Evolutionary conservation across 1,140 invertebrate species (phyloP).

Genomic region (Aricia agestis): DNA sequence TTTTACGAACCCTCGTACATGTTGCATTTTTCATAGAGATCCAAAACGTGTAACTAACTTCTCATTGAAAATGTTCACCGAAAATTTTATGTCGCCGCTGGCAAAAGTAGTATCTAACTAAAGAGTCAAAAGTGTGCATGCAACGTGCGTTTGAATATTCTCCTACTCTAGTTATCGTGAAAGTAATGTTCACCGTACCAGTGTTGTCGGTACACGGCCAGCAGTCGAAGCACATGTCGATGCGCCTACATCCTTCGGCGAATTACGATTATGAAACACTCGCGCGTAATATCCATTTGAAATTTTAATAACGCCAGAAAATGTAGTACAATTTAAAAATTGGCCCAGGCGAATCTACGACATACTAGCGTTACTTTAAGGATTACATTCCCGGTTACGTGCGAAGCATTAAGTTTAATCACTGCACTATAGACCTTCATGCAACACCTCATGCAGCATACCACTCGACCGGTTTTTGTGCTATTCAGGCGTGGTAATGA

Average conservation of each 20-base stretch:
- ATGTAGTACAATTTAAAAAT: conserved; percentile 12
- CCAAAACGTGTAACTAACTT: neutral
- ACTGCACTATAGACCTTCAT: conserved; percentile 15
- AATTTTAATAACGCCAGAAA: conserved; percentile 25
- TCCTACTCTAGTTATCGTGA: conserved; percentile 5
- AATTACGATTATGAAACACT: conserved; percentile 42
- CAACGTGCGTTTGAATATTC: neutral
- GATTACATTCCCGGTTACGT: conserved; percentile 5
- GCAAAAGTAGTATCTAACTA: neutral
- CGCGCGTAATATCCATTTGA: conserved; percentile 29
- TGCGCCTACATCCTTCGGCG: conserved; percentile 33
- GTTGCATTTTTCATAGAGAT: neutral
- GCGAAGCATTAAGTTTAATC: conserved; percentile 2
- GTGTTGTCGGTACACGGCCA: conserved; percentile 40
- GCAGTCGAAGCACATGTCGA: conserved; percentile 63
- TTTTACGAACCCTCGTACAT: neutral
- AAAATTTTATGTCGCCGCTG: neutral
- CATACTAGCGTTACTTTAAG: neutral
- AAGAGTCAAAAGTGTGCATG: neutral
- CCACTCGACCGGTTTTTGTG: conserved; percentile 4
- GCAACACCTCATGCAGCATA: conserved; percentile 1
- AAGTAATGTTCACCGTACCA: conserved; percentile 37
- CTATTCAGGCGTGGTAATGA: conserved; percentile 1
- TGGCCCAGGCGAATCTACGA: neutral
- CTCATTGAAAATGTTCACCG: neutral